Percentiles rank a stretch among this genome's conserved stretches.
phyloP scores from a whole-genome alignment of 2,113 vertebrate species.

The Onychorhynchus coronatus region DNA sequence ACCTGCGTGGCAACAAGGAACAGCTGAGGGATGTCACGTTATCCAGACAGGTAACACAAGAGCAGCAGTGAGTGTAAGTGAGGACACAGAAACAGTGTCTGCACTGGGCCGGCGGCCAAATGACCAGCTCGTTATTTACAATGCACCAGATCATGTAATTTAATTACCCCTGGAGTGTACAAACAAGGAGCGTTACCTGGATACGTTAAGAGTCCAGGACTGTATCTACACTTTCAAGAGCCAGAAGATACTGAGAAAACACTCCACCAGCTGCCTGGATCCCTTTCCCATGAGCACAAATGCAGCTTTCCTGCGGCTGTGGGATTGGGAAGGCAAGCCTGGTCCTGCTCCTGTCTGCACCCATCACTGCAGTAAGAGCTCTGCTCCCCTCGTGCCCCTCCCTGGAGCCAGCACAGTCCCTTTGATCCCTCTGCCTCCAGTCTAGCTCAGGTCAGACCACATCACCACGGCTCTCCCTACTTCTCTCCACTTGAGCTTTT shows the following conservation, averaged over 20 bases:
- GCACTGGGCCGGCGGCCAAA: neutral
- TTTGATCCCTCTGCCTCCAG: neutral
- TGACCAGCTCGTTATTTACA: conserved; percentile 11
- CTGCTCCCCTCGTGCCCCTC: neutral
- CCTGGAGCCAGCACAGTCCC: neutral
- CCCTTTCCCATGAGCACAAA: neutral
- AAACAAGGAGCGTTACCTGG: neutral
- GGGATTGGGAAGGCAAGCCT: neutral
- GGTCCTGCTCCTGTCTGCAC: neutral
- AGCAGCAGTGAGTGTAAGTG: neutral
- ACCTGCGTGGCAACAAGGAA: conserved; percentile 56
- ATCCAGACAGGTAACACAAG: neutral
- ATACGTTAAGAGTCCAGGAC: neutral
- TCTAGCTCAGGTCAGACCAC: neutral
- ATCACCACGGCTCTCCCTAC: neutral
- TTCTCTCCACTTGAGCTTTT: neutral
- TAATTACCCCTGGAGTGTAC: neutral
- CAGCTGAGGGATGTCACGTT: neutral
- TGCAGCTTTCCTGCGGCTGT: neutral
- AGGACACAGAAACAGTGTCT: neutral
- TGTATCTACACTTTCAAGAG: neutral
- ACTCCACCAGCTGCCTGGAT: neutral
- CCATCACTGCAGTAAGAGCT: neutral
- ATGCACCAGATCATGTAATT: conserved; percentile 1
- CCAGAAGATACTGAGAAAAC: neutral